Evolutionary conservation across 64 coral and sea anemone genomes (phyloP).

Genomic region (Dendrophyllia cribrosa): DNA sequence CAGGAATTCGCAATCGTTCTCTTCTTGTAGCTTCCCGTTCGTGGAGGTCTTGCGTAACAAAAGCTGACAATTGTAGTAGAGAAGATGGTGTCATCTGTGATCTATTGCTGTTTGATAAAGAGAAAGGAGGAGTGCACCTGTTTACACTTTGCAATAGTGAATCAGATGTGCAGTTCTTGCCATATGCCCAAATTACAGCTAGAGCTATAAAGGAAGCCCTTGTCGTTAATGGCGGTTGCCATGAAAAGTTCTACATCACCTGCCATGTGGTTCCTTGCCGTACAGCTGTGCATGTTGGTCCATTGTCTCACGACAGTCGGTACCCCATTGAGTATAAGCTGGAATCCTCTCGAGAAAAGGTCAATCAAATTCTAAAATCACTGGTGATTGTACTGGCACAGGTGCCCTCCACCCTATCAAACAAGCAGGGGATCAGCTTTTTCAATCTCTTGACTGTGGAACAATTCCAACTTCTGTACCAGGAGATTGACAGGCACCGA

Average conservation of each 20-base stretch:
- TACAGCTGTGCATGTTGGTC: neutral
- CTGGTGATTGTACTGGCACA: neutral
- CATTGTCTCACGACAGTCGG: neutral
- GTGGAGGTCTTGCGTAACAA: neutral
- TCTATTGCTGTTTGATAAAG: slow-evolving; percentile 5
- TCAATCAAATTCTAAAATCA: neutral
- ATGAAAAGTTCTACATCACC: neutral
- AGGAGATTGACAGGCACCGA: neutral
- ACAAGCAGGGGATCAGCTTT: neutral
- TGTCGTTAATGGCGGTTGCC: neutral
- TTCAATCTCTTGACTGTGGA: neutral
- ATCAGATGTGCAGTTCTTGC: neutral
- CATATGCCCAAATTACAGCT: neutral
- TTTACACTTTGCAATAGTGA: neutral
- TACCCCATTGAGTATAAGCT: neutral
- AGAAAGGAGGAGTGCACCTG: neutral
- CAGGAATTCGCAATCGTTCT: neutral
- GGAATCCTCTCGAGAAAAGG: too few species aligned
- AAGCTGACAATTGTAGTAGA: neutral
- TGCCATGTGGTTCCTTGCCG: neutral
- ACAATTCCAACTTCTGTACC: neutral
- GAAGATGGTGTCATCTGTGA: slow-evolving; percentile 40
- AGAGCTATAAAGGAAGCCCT: neutral
- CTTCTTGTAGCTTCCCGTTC: neutral
- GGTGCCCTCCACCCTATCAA: neutral